Base-by-base conservation (phyloP, 2,113 vertebrate species). In the Proteles cristata region DNA sequence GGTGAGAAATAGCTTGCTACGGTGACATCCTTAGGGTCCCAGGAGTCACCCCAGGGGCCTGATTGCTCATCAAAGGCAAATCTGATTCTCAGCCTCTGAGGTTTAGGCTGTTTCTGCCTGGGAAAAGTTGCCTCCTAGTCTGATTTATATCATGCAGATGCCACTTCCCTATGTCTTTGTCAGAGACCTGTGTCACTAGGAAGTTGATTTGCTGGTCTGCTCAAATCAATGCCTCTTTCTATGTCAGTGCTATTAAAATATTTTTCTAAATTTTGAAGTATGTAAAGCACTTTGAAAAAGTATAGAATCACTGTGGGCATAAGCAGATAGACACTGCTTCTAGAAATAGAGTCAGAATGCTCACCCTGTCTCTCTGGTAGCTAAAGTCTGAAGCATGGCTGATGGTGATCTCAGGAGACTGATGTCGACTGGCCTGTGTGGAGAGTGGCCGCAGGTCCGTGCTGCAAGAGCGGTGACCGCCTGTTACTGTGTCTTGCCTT, bases 311-410 rank as follows among this genome's bases (percentile, higher is more conserved):
- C 71, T 66, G 11, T 55, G 39, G 61, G 39, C 58, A 33, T 33
- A 65, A 84, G 26, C 61, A 71, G 45, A 43, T 68, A 82, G 84
- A 53, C 82, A 33, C 8, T 84, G 5, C 65, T 74, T 79, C 94
- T 68, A 79, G 90, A 97, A 82, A 53, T 12, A n/a, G 88, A 80
- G 11, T 39, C 6, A 0, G 19, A 12, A 1, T 5, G 19, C 53
- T 53, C 58, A 11, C 7, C 6, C 11, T 10, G 0, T 1, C 14
- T 17, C 1, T 2, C 0, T 66, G 43, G 7, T 76, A 17, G 17
- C 55, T 39, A 0, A 8, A 23, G 35, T 7, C 53, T 7, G 4
- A 48, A 58, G 50, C 8, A 2, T 3, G n/a, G 19, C 35, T 66
- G 66, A 28, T 31, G 4, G 1, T 68, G 53, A 23, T 21, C 69